These are phyloP conservation scores for Calcarius lapponicus DNA, from an alignment of 2,797 vertebrate genomes.

Conservation along the genomic window DNA sequence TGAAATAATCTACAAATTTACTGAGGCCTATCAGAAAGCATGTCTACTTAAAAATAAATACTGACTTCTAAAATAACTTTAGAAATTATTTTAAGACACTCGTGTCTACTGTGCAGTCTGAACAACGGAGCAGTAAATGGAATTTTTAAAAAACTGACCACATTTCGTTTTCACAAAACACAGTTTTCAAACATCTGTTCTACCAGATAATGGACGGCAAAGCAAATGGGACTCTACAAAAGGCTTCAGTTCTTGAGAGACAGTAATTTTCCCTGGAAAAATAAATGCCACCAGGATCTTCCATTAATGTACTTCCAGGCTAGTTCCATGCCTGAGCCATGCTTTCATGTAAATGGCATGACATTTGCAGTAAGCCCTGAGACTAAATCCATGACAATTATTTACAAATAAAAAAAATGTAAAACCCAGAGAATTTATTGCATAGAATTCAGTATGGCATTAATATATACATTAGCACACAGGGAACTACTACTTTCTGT, in stretches of 20 bases:
- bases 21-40: background rate
- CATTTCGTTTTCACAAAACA: background rate
- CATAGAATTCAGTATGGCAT: background rate
- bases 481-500: background rate
- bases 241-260: background rate
- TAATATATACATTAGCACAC: background rate
- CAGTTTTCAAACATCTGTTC: background rate
- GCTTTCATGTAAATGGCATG: background rate
- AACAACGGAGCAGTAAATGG: background rate
- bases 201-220: background rate
- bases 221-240: background rate
- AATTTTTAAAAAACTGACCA: rapidly evolving
- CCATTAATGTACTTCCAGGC: background rate
- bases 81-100: background rate
- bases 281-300: background rate
- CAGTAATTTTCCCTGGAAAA: background rate
- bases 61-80: background rate
- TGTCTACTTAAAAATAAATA: background rate
- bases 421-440: background rate
- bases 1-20: background rate
- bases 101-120: no score
- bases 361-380: background rate
- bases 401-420: background rate
- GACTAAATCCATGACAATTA: background rate
- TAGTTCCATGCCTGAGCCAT: background rate